A percentile compares a stretch with the other conserved stretches of the same genome.
These are phyloP conservation scores for Rhingia campestris DNA, from an alignment of 2,888 invertebrate genomes.

Conservation along the genomic window DNA sequence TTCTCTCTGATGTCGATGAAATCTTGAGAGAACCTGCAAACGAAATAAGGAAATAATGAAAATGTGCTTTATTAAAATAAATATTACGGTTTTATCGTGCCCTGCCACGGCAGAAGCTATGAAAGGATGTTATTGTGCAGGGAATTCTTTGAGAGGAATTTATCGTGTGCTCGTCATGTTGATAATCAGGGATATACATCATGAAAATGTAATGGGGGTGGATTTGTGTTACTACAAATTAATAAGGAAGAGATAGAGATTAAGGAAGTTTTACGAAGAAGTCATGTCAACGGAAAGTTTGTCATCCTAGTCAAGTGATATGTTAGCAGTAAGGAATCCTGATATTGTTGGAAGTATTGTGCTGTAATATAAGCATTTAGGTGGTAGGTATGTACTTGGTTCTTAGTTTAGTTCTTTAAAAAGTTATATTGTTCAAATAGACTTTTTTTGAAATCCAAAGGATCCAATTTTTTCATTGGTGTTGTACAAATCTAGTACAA, in stretches of 20 bases:
- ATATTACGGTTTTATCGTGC: constrained; percentile 55
- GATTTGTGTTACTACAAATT: not conserved
- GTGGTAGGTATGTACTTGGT: no score
- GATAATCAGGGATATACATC: constrained; percentile 42
- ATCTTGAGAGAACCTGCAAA: constrained; percentile 92
- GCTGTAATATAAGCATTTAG: no score
- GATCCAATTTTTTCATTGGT: no score
- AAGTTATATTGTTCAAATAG: no score
- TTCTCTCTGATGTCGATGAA: constrained; percentile 97
- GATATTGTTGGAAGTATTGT: no score
- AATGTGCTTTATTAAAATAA: constrained; percentile 68
- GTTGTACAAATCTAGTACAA: no score
- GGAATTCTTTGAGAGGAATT: constrained; percentile 57
- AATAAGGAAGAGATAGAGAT: not conserved
- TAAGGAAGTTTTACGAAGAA: not conserved
- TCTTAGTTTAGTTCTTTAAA: no score
- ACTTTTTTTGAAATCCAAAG: no score
- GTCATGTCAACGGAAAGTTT: no score
- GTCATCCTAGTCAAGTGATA: no score
- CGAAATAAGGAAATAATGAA: constrained; percentile 64
- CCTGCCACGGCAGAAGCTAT: constrained; percentile 7
- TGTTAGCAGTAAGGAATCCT: no score
- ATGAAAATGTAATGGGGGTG: constrained; percentile 23
- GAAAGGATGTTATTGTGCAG: constrained; percentile 35
- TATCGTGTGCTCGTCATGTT: constrained; percentile 51